Evolutionary conservation across 2,113 vertebrate genomes (phyloP), one percentile per base, ranked within the genome.

Genomic region (Myodes glareolus): DNA sequence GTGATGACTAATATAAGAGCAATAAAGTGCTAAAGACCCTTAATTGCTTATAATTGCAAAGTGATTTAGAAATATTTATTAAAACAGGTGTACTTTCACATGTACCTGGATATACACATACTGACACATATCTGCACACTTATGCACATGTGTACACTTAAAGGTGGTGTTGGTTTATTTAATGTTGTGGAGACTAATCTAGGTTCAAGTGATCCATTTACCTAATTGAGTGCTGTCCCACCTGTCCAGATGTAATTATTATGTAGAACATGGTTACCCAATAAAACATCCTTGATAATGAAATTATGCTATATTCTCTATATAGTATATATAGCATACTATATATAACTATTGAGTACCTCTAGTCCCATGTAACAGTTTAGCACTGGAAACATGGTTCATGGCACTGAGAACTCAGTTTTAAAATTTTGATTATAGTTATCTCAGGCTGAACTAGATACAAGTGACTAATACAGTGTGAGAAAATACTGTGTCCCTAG

Each of bases 391-490:
- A 92, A 72, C 88, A 29, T 76, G 33, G 52, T 52, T 65, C 39
- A 9, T 89, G 45, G 92, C 39, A 76, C 9, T 88, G 27, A 84
- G 55, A 91, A 45, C 47, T 95, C 67, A 81, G 81, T 58, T 58
- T 94, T 61, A 36, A 82, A 95, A 72, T 45, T 31, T 91, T 78
- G 61, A 82, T 92, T 81, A 92, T 75, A 84, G 33, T 91, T 50
- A 86, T 63, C 78, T 93, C 55, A 92, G 94, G 82, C 67, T n/a
- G 52, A 85, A 88, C 14, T 85, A 92, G 47, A 16, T 94, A 39
- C n/a, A 73, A 78, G 39, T 84, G 78, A 96, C 14, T 75, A 85
- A 14, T 68, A 33, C 9, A 67, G 14, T 86, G 23, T 86, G 13
- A 36, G 8, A 85, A 80, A 67, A 70, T 33, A 7, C 75, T 77